Conservation (phyloP, 2,113 vertebrate species). For the Alethe castanea region DNA sequence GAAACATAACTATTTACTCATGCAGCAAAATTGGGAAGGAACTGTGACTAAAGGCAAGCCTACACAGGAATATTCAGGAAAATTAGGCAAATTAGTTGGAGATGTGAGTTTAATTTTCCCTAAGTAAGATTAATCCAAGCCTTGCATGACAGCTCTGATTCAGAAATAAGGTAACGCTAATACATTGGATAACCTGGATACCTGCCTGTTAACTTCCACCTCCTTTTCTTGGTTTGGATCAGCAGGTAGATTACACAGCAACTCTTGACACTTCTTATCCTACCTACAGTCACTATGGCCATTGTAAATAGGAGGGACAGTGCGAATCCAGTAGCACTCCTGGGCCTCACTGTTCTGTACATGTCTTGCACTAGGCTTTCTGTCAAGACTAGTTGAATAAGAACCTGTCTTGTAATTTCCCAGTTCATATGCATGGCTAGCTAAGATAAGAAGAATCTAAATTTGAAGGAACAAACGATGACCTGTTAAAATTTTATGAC, state of each 20-base stretch:
- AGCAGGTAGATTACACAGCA: neutral
- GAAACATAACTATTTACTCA: neutral
- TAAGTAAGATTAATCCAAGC: neutral
- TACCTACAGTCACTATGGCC: neutral
- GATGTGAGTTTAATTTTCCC: slow-evolving; percentile 1
- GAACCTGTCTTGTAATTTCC: neutral
- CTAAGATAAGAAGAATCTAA: neutral
- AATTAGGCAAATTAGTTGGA: slow-evolving; percentile 24
- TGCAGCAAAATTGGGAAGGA: neutral
- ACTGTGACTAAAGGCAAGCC: slow-evolving; percentile 34
- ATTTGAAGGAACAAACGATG: neutral
- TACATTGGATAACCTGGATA: neutral
- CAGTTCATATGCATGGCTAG: neutral
- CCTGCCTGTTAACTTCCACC: neutral
- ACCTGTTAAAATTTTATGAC: neutral
- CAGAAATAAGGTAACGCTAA: neutral
- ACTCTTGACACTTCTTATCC: neutral
- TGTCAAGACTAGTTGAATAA: neutral
- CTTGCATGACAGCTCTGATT: neutral
- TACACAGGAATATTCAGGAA: slow-evolving; percentile 11
- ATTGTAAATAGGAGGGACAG: neutral
- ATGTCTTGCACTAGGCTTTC: neutral
- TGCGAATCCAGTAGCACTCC: neutral
- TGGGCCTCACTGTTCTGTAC: neutral
- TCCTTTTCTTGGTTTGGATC: neutral